Percentiles rank a stretch among this genome's conserved stretches.
Conservation (phyloP, 2,797 vertebrate species). For the Cryptoblepharus egeriae region DNA sequence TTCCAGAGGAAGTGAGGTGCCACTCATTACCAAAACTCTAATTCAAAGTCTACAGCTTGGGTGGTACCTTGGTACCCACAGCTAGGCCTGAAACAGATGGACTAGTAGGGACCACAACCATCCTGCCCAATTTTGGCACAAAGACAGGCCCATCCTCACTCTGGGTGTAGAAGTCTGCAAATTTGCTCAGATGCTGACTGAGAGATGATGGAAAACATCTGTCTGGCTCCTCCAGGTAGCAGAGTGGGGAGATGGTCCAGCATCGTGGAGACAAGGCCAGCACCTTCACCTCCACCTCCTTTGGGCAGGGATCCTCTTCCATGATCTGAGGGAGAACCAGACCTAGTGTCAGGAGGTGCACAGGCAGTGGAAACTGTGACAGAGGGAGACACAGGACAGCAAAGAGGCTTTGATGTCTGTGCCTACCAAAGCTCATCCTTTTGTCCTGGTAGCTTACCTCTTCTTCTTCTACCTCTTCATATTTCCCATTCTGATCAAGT, state of each 20-base stretch:
- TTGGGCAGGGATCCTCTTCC: slow-evolving; percentile 69
- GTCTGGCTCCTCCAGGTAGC: slow-evolving; percentile 83
- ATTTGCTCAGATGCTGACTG: slow-evolving; percentile 82
- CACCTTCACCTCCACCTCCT: slow-evolving; percentile 80
- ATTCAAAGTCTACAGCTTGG: neutral
- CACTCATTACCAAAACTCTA: no score
- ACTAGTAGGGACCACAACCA: no score
- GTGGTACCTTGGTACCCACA: no score
- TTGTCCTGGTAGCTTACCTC: neutral
- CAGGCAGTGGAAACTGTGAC: neutral
- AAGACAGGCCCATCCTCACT: slow-evolving; percentile 36
- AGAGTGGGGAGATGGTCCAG: slow-evolving; percentile 88
- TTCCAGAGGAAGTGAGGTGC: neutral
- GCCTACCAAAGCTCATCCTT: no score
- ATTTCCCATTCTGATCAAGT: slow-evolving; percentile 28
- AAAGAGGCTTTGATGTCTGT: neutral
- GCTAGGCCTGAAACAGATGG: neutral
- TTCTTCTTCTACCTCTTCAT: slow-evolving; percentile 37
- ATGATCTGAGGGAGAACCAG: slow-evolving; percentile 61
- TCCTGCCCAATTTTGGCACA: no score
- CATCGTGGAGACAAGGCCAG: slow-evolving; percentile 92
- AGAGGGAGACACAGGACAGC: no score
- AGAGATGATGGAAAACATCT: slow-evolving; percentile 81
- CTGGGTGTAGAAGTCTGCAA: slow-evolving; percentile 83
- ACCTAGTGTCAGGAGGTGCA: accelerated